These are phyloP conservation scores for Drosophila teissieri DNA, from an alignment of 1,140 invertebrate genomes.

Conservation along the genomic window DNA sequence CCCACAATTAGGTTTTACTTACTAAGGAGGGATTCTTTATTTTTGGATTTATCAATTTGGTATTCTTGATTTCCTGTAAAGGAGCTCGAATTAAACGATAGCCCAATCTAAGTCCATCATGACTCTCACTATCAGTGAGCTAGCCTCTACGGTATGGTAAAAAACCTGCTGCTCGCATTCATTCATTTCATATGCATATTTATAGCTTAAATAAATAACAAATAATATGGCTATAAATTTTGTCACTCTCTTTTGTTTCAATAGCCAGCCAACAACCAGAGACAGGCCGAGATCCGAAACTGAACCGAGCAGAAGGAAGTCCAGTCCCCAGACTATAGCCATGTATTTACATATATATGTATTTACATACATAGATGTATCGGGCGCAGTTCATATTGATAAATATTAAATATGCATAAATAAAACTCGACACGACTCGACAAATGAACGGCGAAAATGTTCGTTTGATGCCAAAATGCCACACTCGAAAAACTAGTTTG, in stretches of 20 bases:
- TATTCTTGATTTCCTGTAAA: neutral
- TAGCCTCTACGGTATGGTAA: conserved; percentile 38
- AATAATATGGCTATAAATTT: conserved; percentile 81
- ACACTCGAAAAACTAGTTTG: conserved; percentile 44
- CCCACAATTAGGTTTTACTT: no score
- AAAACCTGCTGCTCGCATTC: conserved; percentile 72
- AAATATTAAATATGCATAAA: conserved; percentile 80
- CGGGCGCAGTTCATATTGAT: conserved; percentile 42
- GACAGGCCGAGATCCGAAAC: conserved; percentile 5
- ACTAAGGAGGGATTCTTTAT: neutral
- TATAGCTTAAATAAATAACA: conserved; percentile 83
- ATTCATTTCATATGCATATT: conserved; percentile 78
- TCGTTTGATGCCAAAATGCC: conserved; percentile 51
- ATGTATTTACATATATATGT: conserved; percentile 18
- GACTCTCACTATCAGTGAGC: neutral
- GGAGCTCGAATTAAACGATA: no score
- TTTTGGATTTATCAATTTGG: neutral
- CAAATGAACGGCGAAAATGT: conserved; percentile 57
- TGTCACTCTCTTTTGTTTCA: conserved; percentile 78
- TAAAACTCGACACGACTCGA: conserved; percentile 60
- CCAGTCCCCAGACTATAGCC: neutral
- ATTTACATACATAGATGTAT: conserved; percentile 7
- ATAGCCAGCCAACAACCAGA: conserved; percentile 57
- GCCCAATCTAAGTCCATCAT: neutral
- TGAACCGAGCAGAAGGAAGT: neutral